phyloP scores from a whole-genome alignment of 2,113 vertebrate species.

The Pontoporia blainvillei region DNA sequence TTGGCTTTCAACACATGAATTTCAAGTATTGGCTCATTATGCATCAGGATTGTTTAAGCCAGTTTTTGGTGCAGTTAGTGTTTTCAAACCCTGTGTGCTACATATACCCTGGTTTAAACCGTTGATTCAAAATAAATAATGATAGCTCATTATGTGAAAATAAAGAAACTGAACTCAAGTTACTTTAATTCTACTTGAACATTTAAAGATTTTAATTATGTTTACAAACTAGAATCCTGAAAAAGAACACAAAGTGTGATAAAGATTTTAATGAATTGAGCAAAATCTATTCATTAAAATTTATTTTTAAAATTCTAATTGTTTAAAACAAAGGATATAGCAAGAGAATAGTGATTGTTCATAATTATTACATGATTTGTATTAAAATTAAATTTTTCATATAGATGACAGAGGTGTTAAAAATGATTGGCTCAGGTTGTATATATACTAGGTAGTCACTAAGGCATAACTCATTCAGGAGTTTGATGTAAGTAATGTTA shows the following conservation, averaged over 20 bases:
- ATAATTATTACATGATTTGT: neutral
- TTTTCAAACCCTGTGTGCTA: neutral
- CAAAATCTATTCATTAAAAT: neutral
- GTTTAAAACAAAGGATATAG: neutral
- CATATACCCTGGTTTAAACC: neutral
- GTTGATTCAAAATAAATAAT: neutral
- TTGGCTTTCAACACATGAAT: neutral
- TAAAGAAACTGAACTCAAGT: neutral
- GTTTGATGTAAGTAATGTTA: neutral
- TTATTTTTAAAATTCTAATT: neutral
- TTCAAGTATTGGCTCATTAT: neutral
- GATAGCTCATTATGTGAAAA: neutral
- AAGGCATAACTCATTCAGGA: neutral
- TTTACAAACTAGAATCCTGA: neutral
- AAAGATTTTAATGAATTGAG: neutral
- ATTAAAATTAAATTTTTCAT: neutral
- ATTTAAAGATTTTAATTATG: neutral
- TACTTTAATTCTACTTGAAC: neutral
- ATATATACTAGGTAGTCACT: neutral
- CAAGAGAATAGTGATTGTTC: neutral
- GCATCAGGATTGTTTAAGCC: neutral
- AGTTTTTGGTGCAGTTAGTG: neutral
- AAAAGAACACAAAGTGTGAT: neutral
- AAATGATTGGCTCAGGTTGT: neutral
- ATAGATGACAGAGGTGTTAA: neutral